Evolutionary conservation across 2,888 invertebrate species (phyloP).

Genomic region (Baccha elongata): DNA sequence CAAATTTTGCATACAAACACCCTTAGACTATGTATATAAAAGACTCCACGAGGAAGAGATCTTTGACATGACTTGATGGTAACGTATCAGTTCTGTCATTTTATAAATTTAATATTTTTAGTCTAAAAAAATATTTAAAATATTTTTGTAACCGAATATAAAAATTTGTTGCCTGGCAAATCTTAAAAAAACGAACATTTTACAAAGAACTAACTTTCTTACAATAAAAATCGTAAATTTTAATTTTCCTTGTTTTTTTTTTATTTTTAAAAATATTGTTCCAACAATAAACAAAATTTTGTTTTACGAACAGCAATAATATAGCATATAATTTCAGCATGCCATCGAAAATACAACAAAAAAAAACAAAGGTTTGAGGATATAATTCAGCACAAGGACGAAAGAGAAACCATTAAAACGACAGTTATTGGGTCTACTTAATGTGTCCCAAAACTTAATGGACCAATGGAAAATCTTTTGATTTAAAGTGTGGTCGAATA

Average conservation of each 20-base stretch:
- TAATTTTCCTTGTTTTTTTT: neutral
- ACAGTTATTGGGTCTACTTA: slow-evolving; percentile 69
- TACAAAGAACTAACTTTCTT: no score
- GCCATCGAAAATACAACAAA: neutral
- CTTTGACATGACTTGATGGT: no score
- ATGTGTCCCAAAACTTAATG: slow-evolving; percentile 71
- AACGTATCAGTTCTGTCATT: no score
- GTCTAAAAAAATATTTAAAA: no score
- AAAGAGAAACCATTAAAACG: slow-evolving; percentile 65
- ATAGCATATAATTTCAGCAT: neutral
- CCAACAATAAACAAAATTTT: neutral
- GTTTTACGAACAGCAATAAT: neutral
- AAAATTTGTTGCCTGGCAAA: no score
- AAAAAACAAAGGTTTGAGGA: slow-evolving; percentile 31
- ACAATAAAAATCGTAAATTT: neutral
- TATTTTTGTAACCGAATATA: no score
- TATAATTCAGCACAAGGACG: slow-evolving; percentile 66
- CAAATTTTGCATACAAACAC: no score
- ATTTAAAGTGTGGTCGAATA: slow-evolving; percentile 68
- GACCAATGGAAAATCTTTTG: slow-evolving; percentile 68
- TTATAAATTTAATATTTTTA: no score
- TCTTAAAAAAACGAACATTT: neutral
- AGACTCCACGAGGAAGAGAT: no score
- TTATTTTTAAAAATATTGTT: neutral
- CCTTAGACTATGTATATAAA: no score